Evolutionary conservation across 1,140 invertebrate species (phyloP), one percentile per base, ranked within the genome.

Genomic region (Drosophila leontia): DNA sequence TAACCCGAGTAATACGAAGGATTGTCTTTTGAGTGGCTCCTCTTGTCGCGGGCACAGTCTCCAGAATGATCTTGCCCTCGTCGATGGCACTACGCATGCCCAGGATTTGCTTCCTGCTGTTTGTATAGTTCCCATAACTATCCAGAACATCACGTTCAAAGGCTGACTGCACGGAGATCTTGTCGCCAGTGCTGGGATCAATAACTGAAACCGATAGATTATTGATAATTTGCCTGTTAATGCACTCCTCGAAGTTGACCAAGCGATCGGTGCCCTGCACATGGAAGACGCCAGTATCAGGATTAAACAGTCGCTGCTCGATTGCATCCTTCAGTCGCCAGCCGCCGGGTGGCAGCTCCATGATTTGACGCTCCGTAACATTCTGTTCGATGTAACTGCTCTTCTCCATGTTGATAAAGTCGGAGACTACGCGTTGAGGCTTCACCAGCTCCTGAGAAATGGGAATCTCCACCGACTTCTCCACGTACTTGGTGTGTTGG

Each of bases 191-290:
- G 69, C 94, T 95, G 0, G 95, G 95, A 92, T 98, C 97, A 63
- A 97, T 93, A 9, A 98, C 97, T 29, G 95, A 90, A 29, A 96
- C 96, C 3, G 97, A 98, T 60, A 95, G 93, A 4, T 96, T 95
- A 93, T 98, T 96, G 45, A 99, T 97, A 12, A 99, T 96, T 84
- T 96, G 95, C 51, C 97, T 93, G 79, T 96, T 95, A 35, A 99
- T 93, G 80, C 98, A 98, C 93, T 98, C 97, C 93, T 97, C 95
- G 78, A 99, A 96, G 64, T 97, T 96, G 6, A 98, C 95, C 34
- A 97, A 93, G 82, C 97, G 94, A 91, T 98, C 97, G 3, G 97
- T 97, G 35, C 96, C 96, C 41, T 97, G 97, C 80, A 99, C 97
- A 56, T 96, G 96, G 87, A 99, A 98, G 3, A 97, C 93, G 3